These are phyloP conservation scores for Hyppa rectilinea DNA, from an alignment of 2,888 invertebrate genomes.

Conservation along the genomic window DNA sequence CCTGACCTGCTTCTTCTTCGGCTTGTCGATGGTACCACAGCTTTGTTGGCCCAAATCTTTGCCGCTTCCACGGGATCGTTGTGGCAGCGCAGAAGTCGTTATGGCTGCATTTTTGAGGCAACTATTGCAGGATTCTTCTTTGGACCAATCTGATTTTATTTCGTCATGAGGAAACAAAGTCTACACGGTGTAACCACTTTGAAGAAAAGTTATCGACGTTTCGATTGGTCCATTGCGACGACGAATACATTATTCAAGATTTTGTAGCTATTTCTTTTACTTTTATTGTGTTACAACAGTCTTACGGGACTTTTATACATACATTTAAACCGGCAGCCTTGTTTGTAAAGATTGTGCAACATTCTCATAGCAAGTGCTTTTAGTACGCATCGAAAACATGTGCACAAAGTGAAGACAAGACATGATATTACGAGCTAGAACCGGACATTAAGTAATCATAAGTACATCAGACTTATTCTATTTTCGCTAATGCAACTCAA, in stretches of 20 bases:
- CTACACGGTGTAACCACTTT: neutral
- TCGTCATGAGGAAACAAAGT: too few relatives aligned
- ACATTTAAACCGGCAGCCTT: slow-evolving; percentile 10
- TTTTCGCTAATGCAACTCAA: neutral
- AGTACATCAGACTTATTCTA: neutral
- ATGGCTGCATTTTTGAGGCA: neutral
- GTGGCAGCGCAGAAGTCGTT: neutral
- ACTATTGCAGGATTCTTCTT: neutral
- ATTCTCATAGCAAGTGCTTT: neutral
- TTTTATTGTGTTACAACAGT: slow-evolving; percentile 6
- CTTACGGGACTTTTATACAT: slow-evolving; percentile 7
- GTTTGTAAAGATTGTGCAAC: slow-evolving; percentile 11
- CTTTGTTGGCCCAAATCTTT: neutral
- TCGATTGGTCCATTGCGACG: neutral
- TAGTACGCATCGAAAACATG: slow-evolving; percentile 10
- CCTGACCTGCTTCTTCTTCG: neutral
- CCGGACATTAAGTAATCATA: neutral
- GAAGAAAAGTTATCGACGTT: neutral
- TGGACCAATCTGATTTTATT: too few relatives aligned
- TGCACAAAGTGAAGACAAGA: slow-evolving; percentile 20
- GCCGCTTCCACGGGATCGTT: neutral
- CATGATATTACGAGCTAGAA: neutral
- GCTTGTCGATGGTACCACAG: neutral
- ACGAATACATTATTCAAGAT: neutral
- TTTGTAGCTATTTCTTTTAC: neutral